Evolutionary conservation across 2,113 vertebrate species (phyloP).

Genomic region (Epinephelus moara): DNA sequence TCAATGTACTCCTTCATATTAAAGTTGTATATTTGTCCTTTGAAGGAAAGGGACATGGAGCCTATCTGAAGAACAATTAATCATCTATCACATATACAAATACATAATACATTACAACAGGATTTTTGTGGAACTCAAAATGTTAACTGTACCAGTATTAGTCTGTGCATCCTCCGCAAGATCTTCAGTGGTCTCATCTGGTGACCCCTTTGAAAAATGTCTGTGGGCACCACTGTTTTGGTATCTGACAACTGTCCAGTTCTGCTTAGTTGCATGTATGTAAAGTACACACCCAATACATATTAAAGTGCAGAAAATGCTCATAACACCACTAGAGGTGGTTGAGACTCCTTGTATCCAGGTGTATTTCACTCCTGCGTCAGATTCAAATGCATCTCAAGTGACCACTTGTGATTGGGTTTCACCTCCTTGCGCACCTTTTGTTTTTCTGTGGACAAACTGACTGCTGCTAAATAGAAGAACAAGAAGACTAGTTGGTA

Average conservation of each 20-base stretch:
- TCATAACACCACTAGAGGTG: background rate
- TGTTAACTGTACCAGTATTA: no score
- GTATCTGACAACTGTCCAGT: background rate
- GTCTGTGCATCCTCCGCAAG: no score
- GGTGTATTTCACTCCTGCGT: constrained; percentile 1
- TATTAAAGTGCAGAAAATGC: background rate
- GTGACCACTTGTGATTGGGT: constrained; percentile 43
- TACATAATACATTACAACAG: no score
- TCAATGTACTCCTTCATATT: no score
- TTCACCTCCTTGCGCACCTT: constrained; percentile 18
- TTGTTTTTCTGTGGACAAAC: constrained; percentile 6
- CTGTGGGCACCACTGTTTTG: no score
- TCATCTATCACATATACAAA: no score
- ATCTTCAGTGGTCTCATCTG: no score
- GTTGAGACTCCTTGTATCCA: background rate
- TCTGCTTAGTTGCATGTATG: background rate
- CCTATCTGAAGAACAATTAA: no score
- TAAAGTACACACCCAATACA: background rate
- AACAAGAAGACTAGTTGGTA: background rate
- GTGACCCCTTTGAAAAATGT: no score
- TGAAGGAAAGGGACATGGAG: no score
- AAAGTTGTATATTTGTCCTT: no score
- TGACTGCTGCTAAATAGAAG: background rate
- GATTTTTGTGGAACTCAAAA: no score
- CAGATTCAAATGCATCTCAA: constrained; percentile 29